Evolutionary conservation across 2,113 vertebrate genomes (phyloP).

Genomic region (Diglossa brunneiventris): DNA sequence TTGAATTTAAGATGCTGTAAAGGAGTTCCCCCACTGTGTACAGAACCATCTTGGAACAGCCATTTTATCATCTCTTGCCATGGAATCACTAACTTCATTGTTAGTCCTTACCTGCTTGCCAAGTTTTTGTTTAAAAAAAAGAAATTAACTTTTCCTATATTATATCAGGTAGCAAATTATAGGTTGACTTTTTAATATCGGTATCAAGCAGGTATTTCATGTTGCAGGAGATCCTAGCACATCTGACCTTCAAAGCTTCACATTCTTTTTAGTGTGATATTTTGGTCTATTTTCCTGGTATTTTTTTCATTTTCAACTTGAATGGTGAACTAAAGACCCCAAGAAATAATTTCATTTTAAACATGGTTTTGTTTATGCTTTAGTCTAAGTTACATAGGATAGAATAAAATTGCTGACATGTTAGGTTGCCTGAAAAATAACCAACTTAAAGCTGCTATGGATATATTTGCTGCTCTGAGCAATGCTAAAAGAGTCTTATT

Average conservation of each 20-base stretch:
- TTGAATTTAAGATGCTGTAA: not conserved
- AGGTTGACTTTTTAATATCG: not conserved
- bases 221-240: constrained; percentile 20
- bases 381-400: not conserved
- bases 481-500: not conserved
- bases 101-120: not conserved
- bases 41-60: not conserved
- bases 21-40: not conserved
- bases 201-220: not conserved
- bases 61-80: not conserved
- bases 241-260: not conserved
- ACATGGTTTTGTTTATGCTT: not conserved
- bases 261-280: not conserved
- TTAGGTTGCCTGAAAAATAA: not conserved
- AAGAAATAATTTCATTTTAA: not conserved
- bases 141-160: not conserved
- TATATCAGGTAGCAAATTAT: not conserved
- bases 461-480: not conserved
- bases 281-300: not conserved
- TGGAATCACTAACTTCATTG: not conserved
- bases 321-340: not conserved
- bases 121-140: not conserved
- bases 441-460: not conserved
- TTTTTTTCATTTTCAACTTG: not conserved
- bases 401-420: not conserved